phyloP scores from a whole-genome alignment of 1,140 invertebrate genomes.

The Eupeodes corollae region DNA sequence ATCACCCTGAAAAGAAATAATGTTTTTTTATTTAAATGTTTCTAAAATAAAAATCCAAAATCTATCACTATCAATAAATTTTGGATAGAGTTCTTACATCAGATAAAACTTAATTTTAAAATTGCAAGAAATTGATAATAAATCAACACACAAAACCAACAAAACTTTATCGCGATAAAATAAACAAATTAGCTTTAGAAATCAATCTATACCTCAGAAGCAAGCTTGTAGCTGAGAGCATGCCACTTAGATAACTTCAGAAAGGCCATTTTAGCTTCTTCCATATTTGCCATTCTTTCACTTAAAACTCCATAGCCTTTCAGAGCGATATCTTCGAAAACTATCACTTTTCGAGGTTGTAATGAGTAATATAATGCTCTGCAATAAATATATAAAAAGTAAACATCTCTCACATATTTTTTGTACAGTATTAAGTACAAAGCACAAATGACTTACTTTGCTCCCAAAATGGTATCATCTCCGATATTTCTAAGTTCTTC shows the following conservation, averaged over 20 bases:
- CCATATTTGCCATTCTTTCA: not conserved
- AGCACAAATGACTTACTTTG: not conserved
- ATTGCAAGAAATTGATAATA: not conserved
- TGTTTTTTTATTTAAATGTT: not conserved
- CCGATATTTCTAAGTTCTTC: not conserved
- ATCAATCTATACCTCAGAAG: not conserved
- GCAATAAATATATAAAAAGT: no score
- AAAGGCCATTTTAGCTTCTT: not conserved
- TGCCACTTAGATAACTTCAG: conserved; percentile 1
- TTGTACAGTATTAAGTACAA: no score
- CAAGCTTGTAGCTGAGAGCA: not conserved
- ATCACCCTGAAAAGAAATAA: not conserved
- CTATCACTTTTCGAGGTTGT: not conserved
- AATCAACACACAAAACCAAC: not conserved
- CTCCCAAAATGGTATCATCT: not conserved
- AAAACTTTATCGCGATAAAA: not conserved
- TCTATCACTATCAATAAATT: not conserved
- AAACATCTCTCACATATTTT: no score
- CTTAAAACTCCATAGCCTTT: not conserved
- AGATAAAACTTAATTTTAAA: not conserved
- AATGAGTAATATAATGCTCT: no score
- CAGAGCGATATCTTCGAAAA: not conserved
- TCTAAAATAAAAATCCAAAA: no score
- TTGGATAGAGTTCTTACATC: not conserved
- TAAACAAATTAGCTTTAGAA: not conserved